Evolutionary conservation across 2,888 invertebrate species (phyloP), one percentile per base, ranked within the genome.

Genomic region (Petrolisthes cinctipes): DNA sequence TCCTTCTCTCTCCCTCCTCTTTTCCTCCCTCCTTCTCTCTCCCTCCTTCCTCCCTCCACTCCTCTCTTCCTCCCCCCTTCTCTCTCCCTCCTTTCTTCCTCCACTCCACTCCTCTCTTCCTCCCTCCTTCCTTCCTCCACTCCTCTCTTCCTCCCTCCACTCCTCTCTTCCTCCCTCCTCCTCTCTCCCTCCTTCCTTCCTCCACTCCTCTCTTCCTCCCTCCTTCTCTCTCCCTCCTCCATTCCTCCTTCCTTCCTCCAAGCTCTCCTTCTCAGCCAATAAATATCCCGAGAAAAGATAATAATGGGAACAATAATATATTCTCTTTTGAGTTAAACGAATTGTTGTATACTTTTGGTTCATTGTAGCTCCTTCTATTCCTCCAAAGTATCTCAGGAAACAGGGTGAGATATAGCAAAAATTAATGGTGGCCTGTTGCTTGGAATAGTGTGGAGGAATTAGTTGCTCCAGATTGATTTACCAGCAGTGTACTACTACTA

Each of bases 31-130:
- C n/a, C 17, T 37, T 80, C 37, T 54, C 57, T 4, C 54, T 51
- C 56, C 54, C 37, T 54, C 80, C 54, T 17, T 17, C 57, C 56
- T 20, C 54, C 17, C 56, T 6, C 54, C 54, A 5, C 20, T 20
- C 73, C n/a, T 73, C 73, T n/a, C 20, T n/a, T n/a, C 73, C n/a
- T n/a, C 73, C n/a, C 20, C 5, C 73, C 73, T n/a, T 73, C 73
- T 20, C 20, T n/a, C n/a, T n/a, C 20, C n/a, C 73, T n/a, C 20
- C 20, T n/a, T 20, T n/a, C n/a, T 20, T 20, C 20, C 20, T n/a
- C n/a, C 20, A 14, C 73, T 20, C n/a, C n/a, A 5, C 14, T 73
- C 73, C 73, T n/a, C 20, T 20, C 73, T 20, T 73, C 11, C 73
- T n/a, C 37, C 1, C 37, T 3, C 78, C 78, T 78, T 11, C 37